phyloP scores from a whole-genome alignment of 2,113 vertebrate genomes.

The Mobula hypostoma region DNA sequence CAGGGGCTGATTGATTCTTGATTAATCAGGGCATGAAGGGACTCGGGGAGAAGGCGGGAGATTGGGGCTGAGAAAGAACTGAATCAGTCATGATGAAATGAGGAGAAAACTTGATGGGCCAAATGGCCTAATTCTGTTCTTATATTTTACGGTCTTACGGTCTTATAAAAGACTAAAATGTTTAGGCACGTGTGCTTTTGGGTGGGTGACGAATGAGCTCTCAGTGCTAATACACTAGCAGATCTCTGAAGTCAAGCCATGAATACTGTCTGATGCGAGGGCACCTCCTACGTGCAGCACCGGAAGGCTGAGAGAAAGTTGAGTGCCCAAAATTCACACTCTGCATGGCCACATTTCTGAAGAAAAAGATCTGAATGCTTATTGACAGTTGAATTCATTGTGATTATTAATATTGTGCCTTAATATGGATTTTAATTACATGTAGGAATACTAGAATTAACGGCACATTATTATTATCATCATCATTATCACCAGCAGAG shows the following conservation, averaged over 20 bases:
- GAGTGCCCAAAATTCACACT: neutral
- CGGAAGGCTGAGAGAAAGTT: neutral
- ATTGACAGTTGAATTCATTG: neutral
- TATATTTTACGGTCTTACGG: too few relatives aligned
- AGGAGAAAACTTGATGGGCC: too few relatives aligned
- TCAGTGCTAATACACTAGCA: neutral
- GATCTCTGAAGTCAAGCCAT: neutral
- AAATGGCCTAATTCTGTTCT: too few relatives aligned
- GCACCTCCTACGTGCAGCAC: neutral
- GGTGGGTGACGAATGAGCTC: neutral
- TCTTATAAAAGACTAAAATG: neutral
- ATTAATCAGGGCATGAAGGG: too few relatives aligned
- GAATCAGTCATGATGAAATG: too few relatives aligned
- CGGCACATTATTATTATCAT: neutral
- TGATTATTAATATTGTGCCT: neutral
- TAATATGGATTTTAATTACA: constrained; percentile 5
- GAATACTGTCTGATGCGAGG: neutral
- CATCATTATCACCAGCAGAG: neutral
- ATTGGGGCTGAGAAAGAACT: too few relatives aligned
- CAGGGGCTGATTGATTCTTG: too few relatives aligned
- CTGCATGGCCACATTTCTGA: neutral
- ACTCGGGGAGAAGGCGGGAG: too few relatives aligned
- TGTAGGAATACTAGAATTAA: neutral
- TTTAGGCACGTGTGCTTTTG: neutral
- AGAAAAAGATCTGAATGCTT: neutral